Base-by-base conservation (phyloP, 2,888 invertebrate genomes). In the Drosophila koepferae region DNA sequence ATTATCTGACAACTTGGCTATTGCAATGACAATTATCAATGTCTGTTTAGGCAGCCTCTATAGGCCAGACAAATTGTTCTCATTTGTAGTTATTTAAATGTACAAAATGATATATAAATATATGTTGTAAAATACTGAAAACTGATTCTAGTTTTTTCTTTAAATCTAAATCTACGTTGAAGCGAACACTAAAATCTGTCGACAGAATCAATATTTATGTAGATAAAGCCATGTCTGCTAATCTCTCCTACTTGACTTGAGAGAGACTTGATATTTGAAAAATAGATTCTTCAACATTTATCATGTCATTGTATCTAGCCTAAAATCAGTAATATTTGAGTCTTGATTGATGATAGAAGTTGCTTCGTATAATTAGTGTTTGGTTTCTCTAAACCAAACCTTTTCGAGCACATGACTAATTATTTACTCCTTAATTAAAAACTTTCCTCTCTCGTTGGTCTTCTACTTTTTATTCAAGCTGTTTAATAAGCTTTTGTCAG, bases 401-500 rank as follows among this genome's bases (percentile, higher is more conserved):
- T 46, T n/a, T 34, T n/a, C 12, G 7, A 44, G 16, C 23, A 51
- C 31, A 58, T 51, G 31, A 31, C 43, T 38, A 40, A 44, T 44
- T 51, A 14, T 23, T 38, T 31, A 16, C 8, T 5, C 7, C 7
- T 20, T n/a, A 28, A 55, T 28, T 34, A 28, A 20, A 20, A 31
- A n/a, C 31, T 34, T 10, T 10, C 31, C 12, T 31, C 67, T 23
- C 16, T n/a, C 20, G 18, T 65, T 49, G 18, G 44, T 10, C 40
- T 49, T 48, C 34, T 0, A 7, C 31, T 60, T 55, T 59, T 23
- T 6, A 23, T 23, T 44, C 14, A 63, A 67, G 78, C 51, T 40
- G 58, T 51, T 58, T 23, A 64, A 76, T 62, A 46, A 46, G 74
- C 53, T 67, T 79, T 55, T 43, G 23, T 18, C 53, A 66, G 56